A percentile compares a stretch with the other conserved stretches of the same genome.
phyloP scores from a whole-genome alignment of 2,113 vertebrate species.

The Hippocampus guttulatus region DNA sequence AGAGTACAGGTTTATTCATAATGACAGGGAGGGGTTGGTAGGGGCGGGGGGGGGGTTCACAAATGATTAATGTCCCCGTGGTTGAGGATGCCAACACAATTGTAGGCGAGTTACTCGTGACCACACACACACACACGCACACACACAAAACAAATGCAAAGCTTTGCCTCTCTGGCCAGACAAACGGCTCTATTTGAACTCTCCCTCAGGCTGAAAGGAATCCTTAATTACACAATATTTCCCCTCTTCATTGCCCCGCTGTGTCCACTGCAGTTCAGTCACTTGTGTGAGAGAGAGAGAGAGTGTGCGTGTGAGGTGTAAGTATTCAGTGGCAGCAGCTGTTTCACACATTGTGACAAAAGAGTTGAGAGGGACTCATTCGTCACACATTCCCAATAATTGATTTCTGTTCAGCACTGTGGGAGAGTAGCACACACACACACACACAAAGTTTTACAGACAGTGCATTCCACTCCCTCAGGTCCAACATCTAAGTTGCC shows the following conservation, averaged over 20 bases:
- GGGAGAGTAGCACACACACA: slow-evolving; percentile 61
- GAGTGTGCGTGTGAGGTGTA: slow-evolving; percentile 57
- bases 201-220: slow-evolving; percentile 98
- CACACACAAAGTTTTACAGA: slow-evolving; percentile 42
- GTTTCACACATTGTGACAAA: slow-evolving; percentile 78
- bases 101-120: slow-evolving; percentile 25
- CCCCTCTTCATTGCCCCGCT: slow-evolving; percentile 90
- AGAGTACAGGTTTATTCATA: slow-evolving; percentile 96
- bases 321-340: slow-evolving; percentile 78
- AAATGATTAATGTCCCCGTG: slow-evolving; percentile 96
- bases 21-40: slow-evolving; percentile 78
- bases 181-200: slow-evolving; percentile 99
- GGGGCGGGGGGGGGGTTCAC: slow-evolving; percentile 78
- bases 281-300: slow-evolving; percentile 30
- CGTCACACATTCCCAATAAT: slow-evolving; percentile 74
- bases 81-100: slow-evolving; percentile 92
- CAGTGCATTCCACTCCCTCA: slow-evolving; percentile 50
- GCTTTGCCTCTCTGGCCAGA: slow-evolving; percentile 78
- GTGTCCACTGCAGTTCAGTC: slow-evolving; percentile 69
- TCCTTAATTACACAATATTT: slow-evolving; percentile 99
- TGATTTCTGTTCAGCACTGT: slow-evolving; percentile 77
- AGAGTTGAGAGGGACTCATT: slow-evolving; percentile 61
- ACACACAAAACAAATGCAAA: slow-evolving; percentile 77
- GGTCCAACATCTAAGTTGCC: slow-evolving; percentile 25
- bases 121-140: slow-evolving; percentile 48